A percentile compares a stretch with the other conserved stretches of the same genome.
Evolutionary conservation across 2,113 vertebrate species (phyloP).

Genomic region (Aldabrachelys gigantea): DNA sequence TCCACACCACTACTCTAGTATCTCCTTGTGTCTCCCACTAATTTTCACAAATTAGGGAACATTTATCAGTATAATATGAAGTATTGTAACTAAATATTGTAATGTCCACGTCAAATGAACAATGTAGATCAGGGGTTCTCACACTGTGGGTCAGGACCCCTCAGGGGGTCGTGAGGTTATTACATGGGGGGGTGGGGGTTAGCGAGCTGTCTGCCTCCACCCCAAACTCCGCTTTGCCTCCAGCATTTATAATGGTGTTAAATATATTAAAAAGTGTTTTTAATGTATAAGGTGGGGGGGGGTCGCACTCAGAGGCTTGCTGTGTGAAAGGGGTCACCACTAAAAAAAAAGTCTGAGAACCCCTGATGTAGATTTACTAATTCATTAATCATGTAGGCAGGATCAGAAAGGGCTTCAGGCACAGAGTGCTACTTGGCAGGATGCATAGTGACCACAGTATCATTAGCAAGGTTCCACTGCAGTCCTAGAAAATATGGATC

Average conservation of each 20-base stretch:
- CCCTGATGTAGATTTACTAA: background rate
- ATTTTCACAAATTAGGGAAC: background rate
- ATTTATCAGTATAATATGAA: background rate
- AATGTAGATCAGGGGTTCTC: background rate
- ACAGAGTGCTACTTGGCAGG: background rate
- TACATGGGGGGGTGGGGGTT: no score
- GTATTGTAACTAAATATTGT: background rate
- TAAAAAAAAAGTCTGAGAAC: no score
- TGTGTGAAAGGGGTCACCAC: no score
- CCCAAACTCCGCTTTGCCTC: no score
- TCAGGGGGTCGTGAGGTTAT: no score
- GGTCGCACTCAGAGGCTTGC: no score
- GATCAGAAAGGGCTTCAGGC: background rate
- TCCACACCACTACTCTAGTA: background rate
- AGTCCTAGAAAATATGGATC: background rate
- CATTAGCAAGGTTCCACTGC: background rate
- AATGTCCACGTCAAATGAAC: background rate
- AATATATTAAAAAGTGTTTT: no score
- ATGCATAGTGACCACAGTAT: background rate
- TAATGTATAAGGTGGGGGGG: no score
- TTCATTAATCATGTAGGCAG: background rate
- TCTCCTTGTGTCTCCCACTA: background rate
- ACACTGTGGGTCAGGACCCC: no score
- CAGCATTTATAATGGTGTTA: no score
- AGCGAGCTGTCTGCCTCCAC: no score